phyloP scores from a whole-genome alignment of 2,113 vertebrate species.

The Opisthocomus hoazin region DNA sequence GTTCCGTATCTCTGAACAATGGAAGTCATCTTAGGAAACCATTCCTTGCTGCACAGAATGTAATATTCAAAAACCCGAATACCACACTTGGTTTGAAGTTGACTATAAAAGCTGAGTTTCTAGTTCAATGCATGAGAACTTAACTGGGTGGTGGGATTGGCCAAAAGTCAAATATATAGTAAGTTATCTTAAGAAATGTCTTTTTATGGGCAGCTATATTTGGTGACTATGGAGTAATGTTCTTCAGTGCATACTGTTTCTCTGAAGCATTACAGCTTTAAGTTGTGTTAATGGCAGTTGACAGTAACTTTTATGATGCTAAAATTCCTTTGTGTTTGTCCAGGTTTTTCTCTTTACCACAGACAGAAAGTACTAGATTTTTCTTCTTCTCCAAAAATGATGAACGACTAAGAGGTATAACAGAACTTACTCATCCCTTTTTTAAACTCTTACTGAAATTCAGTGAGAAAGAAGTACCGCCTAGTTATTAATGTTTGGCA shows the following conservation, averaged over 20 bases:
- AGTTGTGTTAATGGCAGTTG: background rate
- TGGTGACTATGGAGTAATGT: background rate
- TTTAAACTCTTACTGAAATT: background rate
- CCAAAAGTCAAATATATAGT: background rate
- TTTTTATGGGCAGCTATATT: background rate
- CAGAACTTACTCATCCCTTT: background rate
- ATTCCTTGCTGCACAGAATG: background rate
- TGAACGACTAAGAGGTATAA: constrained; percentile 78
- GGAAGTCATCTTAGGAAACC: background rate
- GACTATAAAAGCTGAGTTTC: background rate
- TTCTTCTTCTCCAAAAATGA: constrained; percentile 87
- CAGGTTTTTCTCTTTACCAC: constrained; percentile 58
- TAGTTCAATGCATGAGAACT: background rate
- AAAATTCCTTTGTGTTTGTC: background rate
- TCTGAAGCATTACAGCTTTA: background rate
- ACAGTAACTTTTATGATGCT: background rate
- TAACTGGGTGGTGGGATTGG: background rate
- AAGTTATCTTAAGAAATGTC: background rate
- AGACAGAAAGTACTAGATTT: constrained; percentile 49
- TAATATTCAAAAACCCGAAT: background rate
- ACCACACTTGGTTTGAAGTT: background rate
- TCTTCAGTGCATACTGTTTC: background rate
- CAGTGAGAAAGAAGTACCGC: background rate
- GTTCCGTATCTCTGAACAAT: background rate
- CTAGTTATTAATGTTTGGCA: background rate